phyloP scores from a whole-genome alignment of 2,113 vertebrate species.

The Pomatostomus ruficeps region DNA sequence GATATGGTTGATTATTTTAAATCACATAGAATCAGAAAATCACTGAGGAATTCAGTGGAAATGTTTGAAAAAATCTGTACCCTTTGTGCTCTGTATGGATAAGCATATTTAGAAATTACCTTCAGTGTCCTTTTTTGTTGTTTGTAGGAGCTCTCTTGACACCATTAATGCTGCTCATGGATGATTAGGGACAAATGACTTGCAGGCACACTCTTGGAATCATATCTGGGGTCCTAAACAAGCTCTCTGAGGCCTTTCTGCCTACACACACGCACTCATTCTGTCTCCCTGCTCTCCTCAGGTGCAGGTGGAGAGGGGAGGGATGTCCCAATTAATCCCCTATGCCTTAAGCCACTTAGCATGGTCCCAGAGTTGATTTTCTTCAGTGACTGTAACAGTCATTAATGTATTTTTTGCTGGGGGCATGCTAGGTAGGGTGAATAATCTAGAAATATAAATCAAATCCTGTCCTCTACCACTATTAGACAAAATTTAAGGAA shows the following conservation, averaged over 20 bases:
- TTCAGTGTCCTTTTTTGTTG: background rate
- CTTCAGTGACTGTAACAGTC: background rate
- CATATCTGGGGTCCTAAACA: background rate
- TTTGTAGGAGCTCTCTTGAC: background rate
- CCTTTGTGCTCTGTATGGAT: background rate
- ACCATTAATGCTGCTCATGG: background rate
- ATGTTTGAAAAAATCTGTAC: background rate
- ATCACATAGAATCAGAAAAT: background rate
- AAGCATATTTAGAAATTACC: background rate
- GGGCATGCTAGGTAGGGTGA: accelerated
- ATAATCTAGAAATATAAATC: background rate
- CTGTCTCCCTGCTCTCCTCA: background rate
- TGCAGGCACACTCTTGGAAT: accelerated
- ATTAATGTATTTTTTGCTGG: background rate
- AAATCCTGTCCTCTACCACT: background rate
- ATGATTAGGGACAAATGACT: background rate
- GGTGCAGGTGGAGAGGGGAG: background rate
- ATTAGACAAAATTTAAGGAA: background rate
- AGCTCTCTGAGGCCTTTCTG: background rate
- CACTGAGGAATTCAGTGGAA: background rate
- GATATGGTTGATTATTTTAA: background rate
- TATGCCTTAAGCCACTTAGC: background rate
- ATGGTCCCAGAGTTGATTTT: background rate
- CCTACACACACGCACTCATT: background rate
- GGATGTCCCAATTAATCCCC: background rate